Base-by-base conservation (phyloP, 1,140 invertebrate genomes). In the Agraylea sexmaculata region DNA sequence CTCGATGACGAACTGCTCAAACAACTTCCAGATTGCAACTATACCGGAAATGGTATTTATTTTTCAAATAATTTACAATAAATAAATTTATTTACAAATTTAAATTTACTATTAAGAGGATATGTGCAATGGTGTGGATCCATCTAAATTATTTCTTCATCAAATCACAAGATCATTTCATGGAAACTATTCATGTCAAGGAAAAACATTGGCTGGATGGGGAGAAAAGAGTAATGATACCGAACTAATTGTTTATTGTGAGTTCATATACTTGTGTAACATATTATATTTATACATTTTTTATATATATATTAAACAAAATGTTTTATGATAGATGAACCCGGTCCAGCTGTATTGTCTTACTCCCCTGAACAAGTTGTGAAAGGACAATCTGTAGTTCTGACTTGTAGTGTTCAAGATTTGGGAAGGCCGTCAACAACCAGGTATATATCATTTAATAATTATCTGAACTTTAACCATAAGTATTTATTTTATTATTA, bases 171-270 rank as follows among this genome's bases (percentile, higher is more conserved):
- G 84, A 45, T 78, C 74, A 30, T 88, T 90, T 56, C 84, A 88
- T 45, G 89, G 87, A 13, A 90, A 90, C 59, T 92, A 89, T 62
- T 87, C 86, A 0, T 92, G 88, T 58, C 75, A 83, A 51, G 87
- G 85, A 1, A 78, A 76, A 53, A 91, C 88, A 60, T 73, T 75
- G 12, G 87, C 87, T 12, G 87, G 86, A 7, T 88, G 83, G 81
- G 86, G 87, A 25, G 69, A 71, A 5, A 66, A 75, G 45, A 88
- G 85, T 6, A 66, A 73, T 18, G 74, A 77, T 37, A 75, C 76
- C 4, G 76, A 85, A 47, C 69, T 90, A 4, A 63, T 80, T 37
- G 81, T 88, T 34, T 72, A 84, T 53, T 87, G 83, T 86, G 65
- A 74, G 77, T 71, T 40, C 23, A 27, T 27, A 7, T 8, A n/a